These are phyloP conservation scores for Nothobranchius furzeri DNA, from an alignment of 2,113 vertebrate species.

Conservation along the genomic window DNA sequence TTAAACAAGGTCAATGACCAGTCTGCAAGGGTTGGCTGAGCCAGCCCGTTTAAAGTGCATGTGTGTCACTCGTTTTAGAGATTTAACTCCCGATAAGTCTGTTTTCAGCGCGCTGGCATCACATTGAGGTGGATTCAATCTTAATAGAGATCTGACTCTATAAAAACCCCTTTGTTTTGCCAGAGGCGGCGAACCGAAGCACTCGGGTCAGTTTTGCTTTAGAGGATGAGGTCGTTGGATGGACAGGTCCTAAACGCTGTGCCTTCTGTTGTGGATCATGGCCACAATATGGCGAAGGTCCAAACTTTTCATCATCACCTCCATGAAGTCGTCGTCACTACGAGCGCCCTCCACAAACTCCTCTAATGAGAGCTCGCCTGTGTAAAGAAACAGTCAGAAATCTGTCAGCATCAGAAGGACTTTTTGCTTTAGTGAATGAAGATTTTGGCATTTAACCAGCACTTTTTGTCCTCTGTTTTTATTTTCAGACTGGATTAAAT, in stretches of 20 bases:
- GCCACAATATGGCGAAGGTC: conserved; percentile 88
- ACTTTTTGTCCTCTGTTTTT: neutral
- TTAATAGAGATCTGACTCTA: conserved; percentile 41
- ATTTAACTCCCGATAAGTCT: conserved; percentile 8
- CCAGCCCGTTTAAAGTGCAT: conserved; percentile 49
- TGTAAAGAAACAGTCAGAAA: neutral
- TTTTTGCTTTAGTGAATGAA: too few species aligned
- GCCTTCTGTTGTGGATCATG: conserved; percentile 88
- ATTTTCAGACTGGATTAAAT: conserved; percentile 10
- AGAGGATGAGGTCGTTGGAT: neutral
- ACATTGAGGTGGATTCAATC: conserved; percentile 29
- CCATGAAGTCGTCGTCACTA: conserved; percentile 87
- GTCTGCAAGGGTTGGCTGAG: conserved; percentile 31
- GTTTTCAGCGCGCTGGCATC: conserved; percentile 7
- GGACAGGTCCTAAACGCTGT: conserved; percentile 73
- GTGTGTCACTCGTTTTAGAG: conserved; percentile 23
- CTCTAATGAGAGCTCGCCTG: conserved; percentile 89
- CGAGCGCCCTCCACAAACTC: conserved; percentile 90
- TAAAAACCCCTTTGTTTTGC: conserved; percentile 3
- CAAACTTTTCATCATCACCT: conserved; percentile 90
- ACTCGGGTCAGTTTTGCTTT: neutral
- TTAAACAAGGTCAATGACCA: conserved; percentile 36
- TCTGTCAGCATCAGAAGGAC: too few species aligned
- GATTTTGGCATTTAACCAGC: neutral
- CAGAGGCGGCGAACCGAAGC: conserved; percentile 15